Evolutionary conservation across 1,140 invertebrate species (phyloP).

Genomic region (Andrena cerasifolii): DNA sequence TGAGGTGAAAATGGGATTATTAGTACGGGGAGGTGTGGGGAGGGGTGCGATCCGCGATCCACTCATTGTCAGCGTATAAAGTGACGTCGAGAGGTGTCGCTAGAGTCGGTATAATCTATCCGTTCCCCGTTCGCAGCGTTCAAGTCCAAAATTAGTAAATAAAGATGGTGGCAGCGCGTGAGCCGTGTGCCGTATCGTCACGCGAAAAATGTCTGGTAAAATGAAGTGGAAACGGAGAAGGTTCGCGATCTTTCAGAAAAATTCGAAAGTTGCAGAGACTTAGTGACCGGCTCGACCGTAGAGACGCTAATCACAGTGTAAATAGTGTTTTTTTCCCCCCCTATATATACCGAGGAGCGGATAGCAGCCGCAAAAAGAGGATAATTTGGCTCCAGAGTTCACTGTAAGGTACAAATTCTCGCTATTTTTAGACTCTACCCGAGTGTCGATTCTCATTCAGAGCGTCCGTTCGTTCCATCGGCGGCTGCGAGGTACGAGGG

Average conservation of each 20-base stretch:
- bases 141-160: conserved; percentile 82
- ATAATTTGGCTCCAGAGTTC: conserved; percentile 76
- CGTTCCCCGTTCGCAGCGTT: conserved; percentile 48
- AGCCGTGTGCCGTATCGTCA: conserved; percentile 73
- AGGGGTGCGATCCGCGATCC: background rate
- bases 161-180: conserved; percentile 77
- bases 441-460: conserved; percentile 66
- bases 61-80: no score
- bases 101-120: background rate
- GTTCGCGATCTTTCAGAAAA: conserved; percentile 57
- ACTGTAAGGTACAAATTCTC: conserved; percentile 75
- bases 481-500: conserved; percentile 3
- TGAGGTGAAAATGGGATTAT: no score
- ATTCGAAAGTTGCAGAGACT: conserved; percentile 47
- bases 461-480: conserved; percentile 47
- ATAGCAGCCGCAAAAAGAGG: conserved; percentile 60
- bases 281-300: conserved; percentile 37
- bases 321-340: conserved; percentile 48
- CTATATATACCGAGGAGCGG: conserved; percentile 39
- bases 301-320: conserved; percentile 44
- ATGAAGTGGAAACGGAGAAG: conserved; percentile 75
- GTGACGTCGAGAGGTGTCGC: conserved; percentile 11
- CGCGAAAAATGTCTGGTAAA: conserved; percentile 73
- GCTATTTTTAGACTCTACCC: conserved; percentile 71
- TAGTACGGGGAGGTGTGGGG: no score